Conservation (phyloP, 2,113 vertebrate species). For the Caretta caretta region DNA sequence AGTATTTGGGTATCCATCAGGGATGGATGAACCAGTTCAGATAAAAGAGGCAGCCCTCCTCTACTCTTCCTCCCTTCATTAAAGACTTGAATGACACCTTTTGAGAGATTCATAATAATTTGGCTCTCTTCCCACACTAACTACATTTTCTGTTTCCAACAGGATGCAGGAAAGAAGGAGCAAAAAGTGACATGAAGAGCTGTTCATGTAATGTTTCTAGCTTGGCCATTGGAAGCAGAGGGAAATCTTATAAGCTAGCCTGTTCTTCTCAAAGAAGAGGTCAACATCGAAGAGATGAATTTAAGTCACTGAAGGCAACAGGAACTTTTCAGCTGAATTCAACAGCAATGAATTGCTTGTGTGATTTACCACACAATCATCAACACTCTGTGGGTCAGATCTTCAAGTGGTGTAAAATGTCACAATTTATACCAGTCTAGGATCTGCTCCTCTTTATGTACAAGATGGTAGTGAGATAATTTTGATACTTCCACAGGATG, state of each 20-base stretch:
- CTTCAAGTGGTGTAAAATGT: background rate
- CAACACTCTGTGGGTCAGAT: background rate
- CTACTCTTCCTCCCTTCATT: background rate
- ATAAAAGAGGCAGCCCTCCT: background rate
- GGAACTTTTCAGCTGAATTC: background rate
- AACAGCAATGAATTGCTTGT: background rate
- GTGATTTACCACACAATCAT: background rate
- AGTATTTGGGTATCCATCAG: background rate
- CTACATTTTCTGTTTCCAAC: background rate
- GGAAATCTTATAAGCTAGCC: background rate
- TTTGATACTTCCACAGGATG: background rate
- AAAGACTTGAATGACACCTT: background rate
- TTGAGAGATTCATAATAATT: background rate
- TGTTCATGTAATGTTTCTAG: background rate
- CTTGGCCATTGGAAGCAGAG: background rate
- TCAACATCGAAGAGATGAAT: background rate
- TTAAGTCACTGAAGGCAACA: background rate
- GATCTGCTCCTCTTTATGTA: background rate
- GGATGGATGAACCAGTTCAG: background rate
- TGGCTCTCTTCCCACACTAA: background rate
- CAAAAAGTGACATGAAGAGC: slow-evolving; percentile 1
- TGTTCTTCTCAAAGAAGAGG: background rate
- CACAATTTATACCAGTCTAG: background rate
- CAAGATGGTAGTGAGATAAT: background rate
- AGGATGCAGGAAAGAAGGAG: background rate